A percentile compares a stretch with the other conserved stretches of the same genome.
phyloP scores from a whole-genome alignment of 1,140 invertebrate genomes.

The Pomacea maculata region DNA sequence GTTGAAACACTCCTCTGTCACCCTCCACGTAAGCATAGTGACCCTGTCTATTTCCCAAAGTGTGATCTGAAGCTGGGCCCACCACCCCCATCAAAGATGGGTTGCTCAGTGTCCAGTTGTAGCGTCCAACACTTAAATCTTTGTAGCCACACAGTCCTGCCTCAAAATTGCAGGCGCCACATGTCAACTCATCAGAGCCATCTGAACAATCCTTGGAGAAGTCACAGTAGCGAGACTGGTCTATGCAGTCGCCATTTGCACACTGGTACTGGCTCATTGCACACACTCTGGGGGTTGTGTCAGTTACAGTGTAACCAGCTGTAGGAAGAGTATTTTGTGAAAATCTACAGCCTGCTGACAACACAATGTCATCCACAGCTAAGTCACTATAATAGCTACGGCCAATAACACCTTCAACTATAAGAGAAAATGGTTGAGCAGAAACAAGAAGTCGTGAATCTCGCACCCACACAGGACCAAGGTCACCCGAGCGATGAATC shows the following conservation, averaged over 20 bases:
- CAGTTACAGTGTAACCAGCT: slow-evolving; percentile 36
- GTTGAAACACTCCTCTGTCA: slow-evolving; percentile 49
- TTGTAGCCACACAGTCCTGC: slow-evolving; percentile 54
- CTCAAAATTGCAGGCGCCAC: slow-evolving; percentile 62
- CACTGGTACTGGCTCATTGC: slow-evolving; percentile 42
- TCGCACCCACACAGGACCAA: slow-evolving; percentile 55
- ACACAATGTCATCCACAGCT: slow-evolving; percentile 53
- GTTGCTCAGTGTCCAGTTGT: slow-evolving; percentile 48
- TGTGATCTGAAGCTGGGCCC: slow-evolving; percentile 44
- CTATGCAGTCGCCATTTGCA: slow-evolving; percentile 44
- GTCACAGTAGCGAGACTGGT: slow-evolving; percentile 47
- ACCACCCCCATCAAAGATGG: slow-evolving; percentile 28
- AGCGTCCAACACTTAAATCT: slow-evolving; percentile 57
- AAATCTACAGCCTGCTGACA: slow-evolving; percentile 46
- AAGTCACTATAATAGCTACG: slow-evolving; percentile 51
- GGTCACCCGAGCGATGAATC: slow-evolving; percentile 47
- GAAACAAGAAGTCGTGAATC: slow-evolving; percentile 35
- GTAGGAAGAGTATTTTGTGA: slow-evolving; percentile 39
- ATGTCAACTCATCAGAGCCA: slow-evolving; percentile 54
- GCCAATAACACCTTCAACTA: slow-evolving; percentile 47
- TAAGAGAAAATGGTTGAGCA: slow-evolving; percentile 48
- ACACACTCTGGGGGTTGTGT: slow-evolving; percentile 43
- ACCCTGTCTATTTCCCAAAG: slow-evolving; percentile 36
- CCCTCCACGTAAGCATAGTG: slow-evolving; percentile 56
- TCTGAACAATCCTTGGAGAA: slow-evolving; percentile 53